Percentiles rank a stretch among this genome's conserved stretches.
Conservation (phyloP, 1,140 invertebrate genomes). For the Sitobion miscanthi region DNA sequence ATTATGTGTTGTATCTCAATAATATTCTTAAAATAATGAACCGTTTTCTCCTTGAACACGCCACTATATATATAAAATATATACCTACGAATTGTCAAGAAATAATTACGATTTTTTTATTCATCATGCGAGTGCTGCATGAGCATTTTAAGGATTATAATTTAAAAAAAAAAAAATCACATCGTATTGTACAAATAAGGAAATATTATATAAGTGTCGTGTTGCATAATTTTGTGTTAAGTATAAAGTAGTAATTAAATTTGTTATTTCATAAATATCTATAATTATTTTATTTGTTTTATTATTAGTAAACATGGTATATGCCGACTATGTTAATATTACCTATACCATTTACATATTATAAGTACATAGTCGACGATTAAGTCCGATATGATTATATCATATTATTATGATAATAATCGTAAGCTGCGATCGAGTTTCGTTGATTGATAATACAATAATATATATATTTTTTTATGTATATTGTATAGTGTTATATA, state of each 20-base stretch:
- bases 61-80: neutral
- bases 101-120: neutral
- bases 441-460: neutral
- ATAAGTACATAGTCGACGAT: neutral
- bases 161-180: neutral
- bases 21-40: neutral
- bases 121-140: neutral
- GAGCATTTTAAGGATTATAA: neutral
- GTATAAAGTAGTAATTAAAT: neutral
- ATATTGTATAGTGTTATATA: no score
- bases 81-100: neutral
- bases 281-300: neutral
- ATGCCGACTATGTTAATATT: no score
- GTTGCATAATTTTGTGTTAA: neutral
- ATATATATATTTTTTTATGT: no score
- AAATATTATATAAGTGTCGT: neutral
- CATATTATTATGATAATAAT: neutral
- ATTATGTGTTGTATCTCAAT: constrained; percentile 1
- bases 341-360: no score
- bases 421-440: neutral
- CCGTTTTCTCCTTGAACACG: neutral
- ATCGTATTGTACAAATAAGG: neutral
- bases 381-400: neutral
- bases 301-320: neutral
- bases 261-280: neutral